Evolutionary conservation across 2,113 vertebrate genomes (phyloP), one percentile per base, ranked within the genome.

Genomic region (Pelusios castaneus): DNA sequence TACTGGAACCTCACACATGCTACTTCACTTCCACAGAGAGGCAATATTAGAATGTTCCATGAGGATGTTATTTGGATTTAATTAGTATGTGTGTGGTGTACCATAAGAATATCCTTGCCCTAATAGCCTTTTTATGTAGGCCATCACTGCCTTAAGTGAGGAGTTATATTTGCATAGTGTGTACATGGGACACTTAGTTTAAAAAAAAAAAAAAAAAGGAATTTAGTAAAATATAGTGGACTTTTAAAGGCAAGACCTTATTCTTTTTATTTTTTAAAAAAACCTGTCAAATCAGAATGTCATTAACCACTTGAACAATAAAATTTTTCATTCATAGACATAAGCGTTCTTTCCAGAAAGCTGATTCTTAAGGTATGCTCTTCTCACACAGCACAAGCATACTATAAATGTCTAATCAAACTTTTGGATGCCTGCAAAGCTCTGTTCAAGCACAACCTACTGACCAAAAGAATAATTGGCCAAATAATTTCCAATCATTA

Each of bases 1-100:
- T 84, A 73, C 86, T 92, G 82, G 91, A 90, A 88, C 89, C 43
- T 85, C 43, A 86, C 82, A n/a, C 24, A 45, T 82, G 43, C 24
- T 90, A 86, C 87, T 95, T 93, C 60, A 91, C 67, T 41, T 95
- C 84, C 41, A 11, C 41, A 80, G 24, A 73, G 52, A 41, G 17
- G 6, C 22, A 25, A 51, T 8, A 0, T 54, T 49, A 22, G n/a
- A 38, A 70, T 70, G 1, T 45, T 77, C 92, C 84, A 73, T 34
- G 4, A 78, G 10, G 5, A 27, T 31, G 29, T 16, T 88, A 84
- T 94, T 16, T 76, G 83, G 21, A 89, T 77, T 56, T 77, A 75
- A 67, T 87, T 43, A 45, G 55, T 11, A 52, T 52, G 3, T 47
- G 27, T 89, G 54, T 91, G 83, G 88, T 70, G 3, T 1, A 17